Conservation (phyloP, 1,140 invertebrate genomes). For the Lepidotrigona ventralis region DNA sequence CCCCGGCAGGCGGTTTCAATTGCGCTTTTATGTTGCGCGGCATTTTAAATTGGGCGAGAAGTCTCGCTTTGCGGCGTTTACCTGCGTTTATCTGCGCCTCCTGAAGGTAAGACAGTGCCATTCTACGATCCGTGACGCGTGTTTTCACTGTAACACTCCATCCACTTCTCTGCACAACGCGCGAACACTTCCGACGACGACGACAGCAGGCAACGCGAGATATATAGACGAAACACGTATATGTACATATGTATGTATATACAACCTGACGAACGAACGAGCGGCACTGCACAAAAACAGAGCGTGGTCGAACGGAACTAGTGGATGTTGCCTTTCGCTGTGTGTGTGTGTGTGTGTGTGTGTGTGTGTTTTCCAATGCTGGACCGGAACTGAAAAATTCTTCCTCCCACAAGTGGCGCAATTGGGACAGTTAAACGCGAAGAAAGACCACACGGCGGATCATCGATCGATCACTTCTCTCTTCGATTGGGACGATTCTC, state of each 20-base stretch:
- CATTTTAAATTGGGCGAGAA: too few relatives aligned
- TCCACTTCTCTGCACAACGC: conserved; percentile 59
- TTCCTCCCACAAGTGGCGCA: neutral
- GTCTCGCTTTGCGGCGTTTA: conserved; percentile 57
- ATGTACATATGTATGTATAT: neutral
- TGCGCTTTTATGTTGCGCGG: too few relatives aligned
- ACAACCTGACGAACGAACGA: neutral
- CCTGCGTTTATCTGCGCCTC: conserved; percentile 74
- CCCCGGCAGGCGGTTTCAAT: too few relatives aligned
- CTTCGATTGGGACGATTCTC: too few relatives aligned
- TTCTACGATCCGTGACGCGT: conserved; percentile 68
- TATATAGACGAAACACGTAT: too few relatives aligned
- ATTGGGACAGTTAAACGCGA: too few relatives aligned
- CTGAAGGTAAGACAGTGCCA: conserved; percentile 76
- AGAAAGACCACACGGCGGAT: neutral
- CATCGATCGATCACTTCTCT: neutral
- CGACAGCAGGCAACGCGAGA: neutral
- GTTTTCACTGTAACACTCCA: conserved; percentile 73
- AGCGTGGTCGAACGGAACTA: conserved; percentile 1
- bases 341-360: too few relatives aligned
- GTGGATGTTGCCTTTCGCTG: neutral
- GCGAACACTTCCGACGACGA: conserved; percentile 38
- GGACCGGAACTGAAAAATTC: neutral
- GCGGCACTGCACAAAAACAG: conserved; percentile 28
- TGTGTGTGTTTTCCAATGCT: neutral